These are phyloP conservation scores for Litocranius walleri DNA, from an alignment of 2,113 vertebrate genomes.

Conservation along the genomic window DNA sequence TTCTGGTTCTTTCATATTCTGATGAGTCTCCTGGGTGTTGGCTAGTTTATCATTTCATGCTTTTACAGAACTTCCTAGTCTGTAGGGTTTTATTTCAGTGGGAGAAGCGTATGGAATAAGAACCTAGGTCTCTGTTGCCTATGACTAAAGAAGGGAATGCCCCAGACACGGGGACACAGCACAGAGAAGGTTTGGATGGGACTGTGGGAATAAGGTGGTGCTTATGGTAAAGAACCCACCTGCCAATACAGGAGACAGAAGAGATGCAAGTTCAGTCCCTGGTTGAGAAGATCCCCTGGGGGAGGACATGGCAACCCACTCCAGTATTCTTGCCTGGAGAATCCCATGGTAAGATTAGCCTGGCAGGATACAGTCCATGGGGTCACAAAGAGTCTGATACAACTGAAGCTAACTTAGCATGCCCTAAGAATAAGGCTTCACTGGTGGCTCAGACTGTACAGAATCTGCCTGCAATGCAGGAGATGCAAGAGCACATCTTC, in stretches of 20 bases:
- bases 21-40: too few relatives aligned
- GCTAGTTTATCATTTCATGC: neutral
- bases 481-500: neutral
- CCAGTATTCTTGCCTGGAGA: neutral
- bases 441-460: neutral
- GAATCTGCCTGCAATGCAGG: neutral
- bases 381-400: neutral
- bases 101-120: fast-evolving
- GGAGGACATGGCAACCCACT: neutral
- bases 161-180: neutral
- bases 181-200: fast-evolving
- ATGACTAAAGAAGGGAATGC: neutral
- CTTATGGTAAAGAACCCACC: neutral
- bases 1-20: neutral
- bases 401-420: neutral
- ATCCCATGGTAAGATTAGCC: neutral
- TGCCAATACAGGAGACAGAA: neutral
- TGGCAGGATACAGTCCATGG: neutral
- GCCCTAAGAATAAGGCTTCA: neutral
- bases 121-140: neutral
- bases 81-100: neutral
- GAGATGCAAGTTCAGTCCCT: neutral
- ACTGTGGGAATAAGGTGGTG: neutral
- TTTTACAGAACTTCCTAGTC: neutral
- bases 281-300: neutral